These are phyloP conservation scores for Champsocephalus gunnari DNA, from an alignment of 2,797 vertebrate genomes.

Conservation along the genomic window DNA sequence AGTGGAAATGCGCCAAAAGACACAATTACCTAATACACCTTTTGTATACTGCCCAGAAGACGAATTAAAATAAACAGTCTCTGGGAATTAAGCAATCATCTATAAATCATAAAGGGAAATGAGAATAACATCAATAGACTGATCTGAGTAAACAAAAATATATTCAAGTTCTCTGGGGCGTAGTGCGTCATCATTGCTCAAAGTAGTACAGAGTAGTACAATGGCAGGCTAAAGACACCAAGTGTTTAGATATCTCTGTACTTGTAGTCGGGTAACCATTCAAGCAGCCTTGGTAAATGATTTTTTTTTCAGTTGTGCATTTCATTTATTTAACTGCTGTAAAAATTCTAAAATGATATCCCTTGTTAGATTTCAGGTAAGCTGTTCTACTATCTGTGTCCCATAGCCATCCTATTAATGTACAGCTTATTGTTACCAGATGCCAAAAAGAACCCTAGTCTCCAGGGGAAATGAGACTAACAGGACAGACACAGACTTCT, in stretches of 20 bases:
- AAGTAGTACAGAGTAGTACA: background rate
- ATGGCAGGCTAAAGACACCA: background rate
- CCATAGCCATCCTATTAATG: background rate
- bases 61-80: background rate
- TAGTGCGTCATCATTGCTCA: background rate
- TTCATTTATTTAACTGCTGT: background rate
- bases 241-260: background rate
- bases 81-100: background rate
- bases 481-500: conserved; percentile 42
- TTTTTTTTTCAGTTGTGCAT: background rate
- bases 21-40: conserved; percentile 1
- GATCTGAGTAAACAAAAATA: background rate
- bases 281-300: conserved; percentile 7
- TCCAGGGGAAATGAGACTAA: conserved; percentile 33
- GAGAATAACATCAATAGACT: background rate
- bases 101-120: too few species aligned
- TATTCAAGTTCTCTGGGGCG: background rate
- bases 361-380: conserved; percentile 1
- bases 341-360: background rate
- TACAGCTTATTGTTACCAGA: background rate
- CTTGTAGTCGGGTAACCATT: conserved; percentile 7
- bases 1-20: background rate
- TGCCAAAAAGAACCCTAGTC: conserved; percentile 15
- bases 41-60: conserved; percentile 5
- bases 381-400: background rate